A percentile compares a stretch with the other conserved stretches of the same genome.
These are phyloP conservation scores for Pseudocheirus occidentalis DNA, from an alignment of 2,797 vertebrate genomes.

Conservation along the genomic window DNA sequence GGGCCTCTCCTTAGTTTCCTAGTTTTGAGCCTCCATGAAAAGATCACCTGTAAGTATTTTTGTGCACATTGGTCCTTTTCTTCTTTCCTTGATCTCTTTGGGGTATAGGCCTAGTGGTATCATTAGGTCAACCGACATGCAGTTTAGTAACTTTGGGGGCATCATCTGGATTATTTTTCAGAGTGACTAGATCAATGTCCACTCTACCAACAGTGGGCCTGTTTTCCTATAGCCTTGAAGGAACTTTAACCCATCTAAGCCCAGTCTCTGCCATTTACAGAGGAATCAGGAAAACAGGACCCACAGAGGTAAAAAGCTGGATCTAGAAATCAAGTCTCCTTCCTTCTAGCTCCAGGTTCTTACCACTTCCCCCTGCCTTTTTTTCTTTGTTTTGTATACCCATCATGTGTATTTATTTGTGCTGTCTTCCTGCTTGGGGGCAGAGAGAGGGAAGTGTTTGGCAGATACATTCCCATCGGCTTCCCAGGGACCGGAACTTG, in stretches of 20 bases:
- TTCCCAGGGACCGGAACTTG: background rate
- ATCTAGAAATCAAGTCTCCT: background rate
- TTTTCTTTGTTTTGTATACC: background rate
- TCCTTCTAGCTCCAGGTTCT: background rate
- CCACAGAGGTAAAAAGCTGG: background rate
- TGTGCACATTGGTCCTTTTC: background rate
- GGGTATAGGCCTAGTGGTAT: background rate
- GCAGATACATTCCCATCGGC: background rate
- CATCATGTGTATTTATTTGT: background rate
- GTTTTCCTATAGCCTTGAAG: background rate
- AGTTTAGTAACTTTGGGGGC: background rate
- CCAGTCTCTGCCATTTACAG: background rate
- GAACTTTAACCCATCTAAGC: background rate
- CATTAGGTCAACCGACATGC: background rate
- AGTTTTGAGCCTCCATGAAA: background rate
- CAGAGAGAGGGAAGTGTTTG: background rate
- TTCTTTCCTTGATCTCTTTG: background rate
- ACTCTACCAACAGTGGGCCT: background rate
- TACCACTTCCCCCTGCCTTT: background rate
- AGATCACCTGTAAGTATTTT: background rate
- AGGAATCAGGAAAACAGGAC: background rate
- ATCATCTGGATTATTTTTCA: background rate
- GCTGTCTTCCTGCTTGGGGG: background rate
- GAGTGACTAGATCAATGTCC: background rate
- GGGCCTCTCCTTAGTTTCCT: background rate